Base-by-base conservation (phyloP, 2,888 invertebrate species). In the Melanchra persicariae region DNA sequence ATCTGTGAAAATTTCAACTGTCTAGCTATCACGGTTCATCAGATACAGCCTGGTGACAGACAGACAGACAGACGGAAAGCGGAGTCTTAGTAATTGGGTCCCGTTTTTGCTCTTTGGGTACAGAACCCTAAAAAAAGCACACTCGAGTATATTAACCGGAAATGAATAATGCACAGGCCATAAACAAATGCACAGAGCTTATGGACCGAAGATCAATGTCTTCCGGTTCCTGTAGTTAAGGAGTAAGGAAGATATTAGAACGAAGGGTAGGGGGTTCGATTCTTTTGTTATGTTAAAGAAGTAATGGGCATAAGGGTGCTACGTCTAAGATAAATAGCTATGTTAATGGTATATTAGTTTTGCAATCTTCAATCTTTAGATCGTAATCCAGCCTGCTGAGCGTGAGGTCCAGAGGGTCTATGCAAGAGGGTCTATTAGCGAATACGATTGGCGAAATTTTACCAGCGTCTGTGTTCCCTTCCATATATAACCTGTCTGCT, bases 161-260 rank as follows among this genome's bases (percentile, higher is more conserved):
- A 85, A 81, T 79, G 70, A 74, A 74, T 52, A 68, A 69, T 62
- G 77, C 77, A 74, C 22, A 47, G 22, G 62, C 77, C 79, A 78
- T 83, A 85, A 84, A 86, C 79, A 77, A 75, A 66, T 69, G 51
- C 54, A 72, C 22, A 70, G 79, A 82, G 68, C 85, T 87, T 87
- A 81, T 89, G 88, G 87, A 84, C 68, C 87, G 86, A 86, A 62
- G 85, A 87, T 87, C 89, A 87, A 90, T 89, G 85, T 74, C 88
- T 87, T 90, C 90, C 90, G 88, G 85, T 79, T 77, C 75, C 61
- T 70, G 75, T 58, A 58, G 73, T 73, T 68, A 76, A 68, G 68
- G 78, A 74, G 72, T 51, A 22, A 51, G 69, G 81, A 74, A 78
- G 80, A 74, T 82, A 81, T 84, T 82, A 84, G 54, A n/a, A n/a